phyloP scores from a whole-genome alignment of 2,888 invertebrate genomes.

The Zele albiditarsus region DNA sequence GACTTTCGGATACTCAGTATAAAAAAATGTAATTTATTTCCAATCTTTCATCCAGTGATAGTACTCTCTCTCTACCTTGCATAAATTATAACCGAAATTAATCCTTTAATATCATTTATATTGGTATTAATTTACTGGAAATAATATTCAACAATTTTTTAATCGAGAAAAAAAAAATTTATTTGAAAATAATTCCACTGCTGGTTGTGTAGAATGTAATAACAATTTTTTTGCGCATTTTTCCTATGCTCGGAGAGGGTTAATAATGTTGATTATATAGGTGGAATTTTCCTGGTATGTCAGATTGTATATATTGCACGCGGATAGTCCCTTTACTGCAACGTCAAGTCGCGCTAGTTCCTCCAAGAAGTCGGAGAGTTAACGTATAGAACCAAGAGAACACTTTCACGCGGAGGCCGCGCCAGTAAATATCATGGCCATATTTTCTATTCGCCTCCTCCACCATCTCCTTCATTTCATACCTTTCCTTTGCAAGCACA shows the following conservation, averaged over 20 bases:
- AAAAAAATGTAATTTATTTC: too few relatives aligned
- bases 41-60: too few relatives aligned
- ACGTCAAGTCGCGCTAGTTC: conserved; percentile 1
- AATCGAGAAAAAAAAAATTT: neutral
- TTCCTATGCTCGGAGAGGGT: neutral
- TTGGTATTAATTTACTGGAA: too few relatives aligned
- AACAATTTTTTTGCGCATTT: neutral
- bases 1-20: too few relatives aligned
- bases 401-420: conserved; percentile 69
- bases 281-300: conserved; percentile 26
- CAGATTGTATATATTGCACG: neutral
- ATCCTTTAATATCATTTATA: too few relatives aligned
- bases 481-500: conserved; percentile 1
- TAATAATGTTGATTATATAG: conserved; percentile 6
- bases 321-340: neutral
- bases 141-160: too few relatives aligned
- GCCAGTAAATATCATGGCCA: conserved; percentile 70
- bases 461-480: conserved; percentile 35
- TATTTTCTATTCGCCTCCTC: conserved; percentile 57
- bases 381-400: conserved; percentile 44
- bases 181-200: neutral
- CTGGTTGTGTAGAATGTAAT: neutral
- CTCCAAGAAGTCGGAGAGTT: conserved; percentile 13
- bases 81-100: too few relatives aligned
- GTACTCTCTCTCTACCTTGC: too few relatives aligned